These are phyloP conservation scores for Channa striata DNA, from an alignment of 2,797 vertebrate species.

Conservation along the genomic window DNA sequence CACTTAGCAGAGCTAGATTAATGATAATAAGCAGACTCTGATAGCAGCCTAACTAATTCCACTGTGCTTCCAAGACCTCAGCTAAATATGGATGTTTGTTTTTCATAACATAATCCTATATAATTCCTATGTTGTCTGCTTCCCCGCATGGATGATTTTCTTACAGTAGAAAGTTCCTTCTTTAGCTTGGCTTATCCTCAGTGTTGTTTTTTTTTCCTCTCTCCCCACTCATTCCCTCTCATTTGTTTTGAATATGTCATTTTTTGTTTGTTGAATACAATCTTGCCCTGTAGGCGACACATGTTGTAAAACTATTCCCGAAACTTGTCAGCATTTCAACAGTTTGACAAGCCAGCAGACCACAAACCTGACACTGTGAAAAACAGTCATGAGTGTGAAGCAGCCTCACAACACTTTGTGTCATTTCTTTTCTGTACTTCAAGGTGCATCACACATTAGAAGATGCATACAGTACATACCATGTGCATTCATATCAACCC, in stretches of 20 bases:
- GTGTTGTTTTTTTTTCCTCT: conserved; percentile 50
- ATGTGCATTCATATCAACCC: conserved; percentile 11
- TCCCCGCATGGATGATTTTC: conserved; percentile 29
- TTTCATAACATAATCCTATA: conserved; percentile 49
- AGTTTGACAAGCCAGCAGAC: conserved; percentile 33
- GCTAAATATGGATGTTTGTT: conserved; percentile 46
- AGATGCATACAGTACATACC: background rate
- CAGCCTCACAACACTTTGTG: conserved; percentile 10
- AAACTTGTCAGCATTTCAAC: conserved; percentile 36
- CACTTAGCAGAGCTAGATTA: conserved; percentile 22
- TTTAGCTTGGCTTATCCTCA: conserved; percentile 47
- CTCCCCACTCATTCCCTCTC: conserved; percentile 5
- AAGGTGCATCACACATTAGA: background rate
- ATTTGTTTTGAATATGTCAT: conserved; percentile 41
- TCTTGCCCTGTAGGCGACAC: conserved; percentile 26
- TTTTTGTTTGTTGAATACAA: conserved; percentile 50
- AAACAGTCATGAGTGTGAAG: background rate
- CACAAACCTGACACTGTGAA: conserved; percentile 12
- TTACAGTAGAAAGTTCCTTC: conserved; percentile 37
- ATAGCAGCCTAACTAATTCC: conserved; percentile 17
- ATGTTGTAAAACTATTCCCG: conserved; percentile 44
- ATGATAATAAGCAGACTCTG: conserved; percentile 42
- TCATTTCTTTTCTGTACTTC: background rate
- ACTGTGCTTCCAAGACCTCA: conserved; percentile 34
- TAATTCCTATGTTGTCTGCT: conserved; percentile 32